Conservation (phyloP, 2,888 invertebrate genomes). For the Pheosia gnoma region DNA sequence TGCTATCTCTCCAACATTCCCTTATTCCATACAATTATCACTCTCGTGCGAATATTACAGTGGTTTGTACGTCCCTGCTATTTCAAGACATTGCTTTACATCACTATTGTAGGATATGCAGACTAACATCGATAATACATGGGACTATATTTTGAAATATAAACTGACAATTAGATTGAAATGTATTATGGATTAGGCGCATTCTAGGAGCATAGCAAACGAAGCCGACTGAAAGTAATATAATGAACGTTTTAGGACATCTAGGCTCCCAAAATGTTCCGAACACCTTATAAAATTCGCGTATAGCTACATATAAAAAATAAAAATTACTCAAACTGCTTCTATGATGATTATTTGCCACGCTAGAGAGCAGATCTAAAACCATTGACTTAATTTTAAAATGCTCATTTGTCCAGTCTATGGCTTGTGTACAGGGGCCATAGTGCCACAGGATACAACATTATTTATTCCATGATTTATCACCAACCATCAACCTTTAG, state of each 20-base stretch:
- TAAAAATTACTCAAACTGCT: slow-evolving; percentile 33
- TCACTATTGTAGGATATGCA: slow-evolving; percentile 14
- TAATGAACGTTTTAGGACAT: slow-evolving; percentile 10
- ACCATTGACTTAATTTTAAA: slow-evolving; percentile 36
- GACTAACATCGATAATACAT: slow-evolving; percentile 38
- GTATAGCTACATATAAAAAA: slow-evolving; percentile 35
- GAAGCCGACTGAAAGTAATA: slow-evolving; percentile 12
- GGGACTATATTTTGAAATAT: slow-evolving; percentile 22
- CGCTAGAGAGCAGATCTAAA: slow-evolving; percentile 47
- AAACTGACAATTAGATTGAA: slow-evolving; percentile 13
- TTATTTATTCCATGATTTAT: no score
- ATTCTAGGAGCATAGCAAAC: slow-evolving; percentile 29
- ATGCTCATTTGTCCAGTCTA: slow-evolving; percentile 31
- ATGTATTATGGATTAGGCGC: slow-evolving; percentile 21
- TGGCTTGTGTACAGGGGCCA: slow-evolving; percentile 47
- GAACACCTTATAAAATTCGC: slow-evolving; percentile 30
- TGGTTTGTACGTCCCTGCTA: slow-evolving; percentile 51
- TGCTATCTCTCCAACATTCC: slow-evolving; percentile 62
- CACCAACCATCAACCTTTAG: no score
- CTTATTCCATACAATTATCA: slow-evolving; percentile 56
- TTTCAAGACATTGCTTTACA: slow-evolving; percentile 33
- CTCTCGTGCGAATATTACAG: slow-evolving; percentile 52
- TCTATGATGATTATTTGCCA: slow-evolving; percentile 27
- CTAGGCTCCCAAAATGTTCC: slow-evolving; percentile 32
- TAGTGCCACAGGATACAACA: slow-evolving; percentile 24